These are phyloP conservation scores for Timema podura DNA, from an alignment of 2,888 invertebrate species.

Conservation along the genomic window DNA sequence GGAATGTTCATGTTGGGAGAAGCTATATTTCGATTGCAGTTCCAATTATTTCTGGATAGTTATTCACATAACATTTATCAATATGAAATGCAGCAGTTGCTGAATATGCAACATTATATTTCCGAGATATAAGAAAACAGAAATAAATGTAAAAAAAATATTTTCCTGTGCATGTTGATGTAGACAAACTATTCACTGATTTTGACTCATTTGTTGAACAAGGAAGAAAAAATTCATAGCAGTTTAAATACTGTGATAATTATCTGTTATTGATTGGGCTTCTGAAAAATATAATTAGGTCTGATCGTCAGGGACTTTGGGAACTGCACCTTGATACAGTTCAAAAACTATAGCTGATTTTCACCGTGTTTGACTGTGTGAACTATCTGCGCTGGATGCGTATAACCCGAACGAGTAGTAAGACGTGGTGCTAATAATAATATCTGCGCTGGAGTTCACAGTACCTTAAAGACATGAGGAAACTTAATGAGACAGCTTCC, in stretches of 20 bases:
- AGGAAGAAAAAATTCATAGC: background rate
- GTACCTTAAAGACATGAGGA: slow-evolving; percentile 12
- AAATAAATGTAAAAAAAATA: background rate
- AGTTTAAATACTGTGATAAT: slow-evolving; percentile 12
- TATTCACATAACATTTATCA: background rate
- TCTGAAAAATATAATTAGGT: slow-evolving; percentile 7
- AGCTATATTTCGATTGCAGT: background rate
- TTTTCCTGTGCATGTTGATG: background rate
- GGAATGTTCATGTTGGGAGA: slow-evolving; percentile 8
- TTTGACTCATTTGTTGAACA: slow-evolving; percentile 1
- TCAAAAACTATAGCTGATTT: background rate
- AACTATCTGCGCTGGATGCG: background rate
- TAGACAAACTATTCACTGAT: background rate
- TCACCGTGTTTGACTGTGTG: background rate
- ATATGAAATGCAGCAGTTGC: slow-evolving; percentile 5
- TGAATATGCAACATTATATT: slow-evolving; percentile 6
- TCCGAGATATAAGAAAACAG: background rate
- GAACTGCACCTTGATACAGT: slow-evolving; percentile 1
- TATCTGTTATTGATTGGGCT: slow-evolving; percentile 1
- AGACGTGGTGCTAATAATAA: too few relatives aligned
- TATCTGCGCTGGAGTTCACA: background rate
- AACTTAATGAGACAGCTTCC: background rate
- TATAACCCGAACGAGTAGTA: too few relatives aligned
- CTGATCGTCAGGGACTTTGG: slow-evolving; percentile 7
- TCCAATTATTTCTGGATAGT: background rate